These are phyloP conservation scores for Gobiocypris rarus DNA, from an alignment of 2,113 vertebrate species.

Conservation along the genomic window DNA sequence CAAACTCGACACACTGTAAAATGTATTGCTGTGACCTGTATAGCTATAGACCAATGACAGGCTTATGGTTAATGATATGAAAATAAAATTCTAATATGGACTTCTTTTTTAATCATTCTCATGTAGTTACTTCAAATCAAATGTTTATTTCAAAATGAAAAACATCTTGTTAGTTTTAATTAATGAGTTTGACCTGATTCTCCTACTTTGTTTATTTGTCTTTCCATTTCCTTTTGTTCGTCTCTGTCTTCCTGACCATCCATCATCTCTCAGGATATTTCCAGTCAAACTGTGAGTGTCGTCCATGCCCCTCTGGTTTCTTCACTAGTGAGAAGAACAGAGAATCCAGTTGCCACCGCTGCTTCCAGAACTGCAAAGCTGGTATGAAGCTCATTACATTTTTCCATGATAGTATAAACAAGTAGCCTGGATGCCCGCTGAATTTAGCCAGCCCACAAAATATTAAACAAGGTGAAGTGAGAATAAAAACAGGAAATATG, in stretches of 20 bases:
- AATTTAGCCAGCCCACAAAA: too few relatives aligned
- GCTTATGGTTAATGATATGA: too few relatives aligned
- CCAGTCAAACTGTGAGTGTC: conserved; percentile 28
- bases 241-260: background rate
- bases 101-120: too few relatives aligned
- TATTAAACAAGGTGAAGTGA: background rate
- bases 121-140: too few relatives aligned
- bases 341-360: conserved; percentile 60
- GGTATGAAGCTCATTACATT: conserved; percentile 56
- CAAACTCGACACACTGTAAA: background rate
- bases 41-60: too few relatives aligned
- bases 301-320: conserved; percentile 42
- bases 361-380: conserved; percentile 66
- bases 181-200: background rate
- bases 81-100: too few relatives aligned
- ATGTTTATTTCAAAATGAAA: too few relatives aligned
- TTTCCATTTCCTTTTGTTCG: background rate
- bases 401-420: background rate
- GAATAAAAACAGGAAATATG: conserved; percentile 34
- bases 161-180: background rate
- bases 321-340: conserved; percentile 55
- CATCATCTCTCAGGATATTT: conserved; percentile 16
- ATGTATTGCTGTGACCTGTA: background rate
- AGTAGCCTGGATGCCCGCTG: too few relatives aligned
- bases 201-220: conserved; percentile 27